phyloP scores from a whole-genome alignment of 1,140 invertebrate species.

The Heliconius congener region DNA sequence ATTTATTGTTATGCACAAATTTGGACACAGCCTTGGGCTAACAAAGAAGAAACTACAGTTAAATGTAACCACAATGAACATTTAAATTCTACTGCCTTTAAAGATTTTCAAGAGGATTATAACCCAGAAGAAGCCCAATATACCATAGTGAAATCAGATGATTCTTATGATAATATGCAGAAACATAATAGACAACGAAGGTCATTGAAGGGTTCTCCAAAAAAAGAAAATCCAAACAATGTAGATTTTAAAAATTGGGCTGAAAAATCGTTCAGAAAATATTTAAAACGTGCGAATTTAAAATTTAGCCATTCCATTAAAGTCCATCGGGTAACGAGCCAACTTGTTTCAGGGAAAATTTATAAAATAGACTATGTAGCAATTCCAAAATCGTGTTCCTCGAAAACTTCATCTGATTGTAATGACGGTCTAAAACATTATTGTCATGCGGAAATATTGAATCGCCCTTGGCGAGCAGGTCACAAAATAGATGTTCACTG shows the following conservation, averaged over 20 bases:
- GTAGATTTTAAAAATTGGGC: conserved; percentile 53
- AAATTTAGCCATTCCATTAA: conserved; percentile 51
- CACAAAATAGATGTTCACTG: conserved; percentile 51
- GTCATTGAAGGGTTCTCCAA: conserved; percentile 27
- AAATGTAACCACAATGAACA: conserved; percentile 18
- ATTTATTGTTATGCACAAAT: conserved; percentile 37
- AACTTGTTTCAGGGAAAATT: conserved; percentile 50
- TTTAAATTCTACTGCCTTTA: not conserved
- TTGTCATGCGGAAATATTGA: conserved; percentile 54
- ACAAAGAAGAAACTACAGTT: conserved; percentile 22
- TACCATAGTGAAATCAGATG: not conserved
- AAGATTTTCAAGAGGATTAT: conserved; percentile 11
- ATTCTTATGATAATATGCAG: not conserved
- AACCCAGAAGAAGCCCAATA: not conserved
- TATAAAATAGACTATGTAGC: conserved; percentile 59
- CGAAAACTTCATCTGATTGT: conserved; percentile 24
- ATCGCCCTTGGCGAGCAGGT: conserved; percentile 47
- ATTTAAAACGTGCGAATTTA: conserved; percentile 39
- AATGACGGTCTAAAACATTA: conserved; percentile 33
- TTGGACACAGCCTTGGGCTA: conserved; percentile 33
- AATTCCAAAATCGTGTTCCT: conserved; percentile 40
- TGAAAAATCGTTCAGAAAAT: conserved; percentile 54
- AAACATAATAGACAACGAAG: conserved; percentile 12
- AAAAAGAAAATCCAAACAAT: conserved; percentile 49
- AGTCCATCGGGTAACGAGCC: conserved; percentile 50